These are phyloP conservation scores for Asarcornis scutulata DNA, from an alignment of 2,113 vertebrate genomes.

Conservation along the genomic window DNA sequence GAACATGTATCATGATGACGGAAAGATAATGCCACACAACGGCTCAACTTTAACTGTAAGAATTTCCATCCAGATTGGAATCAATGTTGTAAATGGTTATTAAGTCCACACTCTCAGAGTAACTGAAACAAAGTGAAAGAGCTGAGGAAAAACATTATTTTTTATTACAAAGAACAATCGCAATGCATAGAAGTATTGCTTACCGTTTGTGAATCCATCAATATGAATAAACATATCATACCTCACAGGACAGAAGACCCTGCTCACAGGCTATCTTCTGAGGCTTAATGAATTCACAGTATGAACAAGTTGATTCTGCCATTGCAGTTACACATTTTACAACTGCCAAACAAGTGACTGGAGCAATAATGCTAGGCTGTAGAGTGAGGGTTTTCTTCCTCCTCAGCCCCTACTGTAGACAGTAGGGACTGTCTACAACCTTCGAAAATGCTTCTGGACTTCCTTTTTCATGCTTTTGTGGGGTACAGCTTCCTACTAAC, in stretches of 20 bases:
- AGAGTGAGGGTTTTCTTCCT: neutral
- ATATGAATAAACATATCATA: conserved; percentile 11
- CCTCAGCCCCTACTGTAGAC: neutral
- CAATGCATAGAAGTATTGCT: neutral
- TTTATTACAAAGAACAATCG: conserved; percentile 10
- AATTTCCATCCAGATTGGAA: conserved; percentile 42
- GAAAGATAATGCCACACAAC: conserved; percentile 25
- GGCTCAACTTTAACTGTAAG: conserved; percentile 14
- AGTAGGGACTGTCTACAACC: neutral
- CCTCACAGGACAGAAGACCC: neutral
- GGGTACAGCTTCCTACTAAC: neutral
- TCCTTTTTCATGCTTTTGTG: neutral
- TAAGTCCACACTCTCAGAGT: conserved; percentile 36
- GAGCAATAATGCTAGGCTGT: neutral
- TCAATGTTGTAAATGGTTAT: conserved; percentile 41
- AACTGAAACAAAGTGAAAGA: conserved; percentile 45
- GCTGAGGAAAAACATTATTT: neutral
- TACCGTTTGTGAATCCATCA: neutral
- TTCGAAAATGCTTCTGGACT: neutral
- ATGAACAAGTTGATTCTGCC: conserved; percentile 32
- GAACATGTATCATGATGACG: neutral
- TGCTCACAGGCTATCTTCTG: conserved; percentile 22
- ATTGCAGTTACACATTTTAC: conserved; percentile 26
- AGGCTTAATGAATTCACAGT: conserved; percentile 28
- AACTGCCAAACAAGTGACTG: conserved; percentile 19